A percentile compares a stretch with the other conserved stretches of the same genome.
These are phyloP conservation scores for Ephestia elutella DNA, from an alignment of 1,140 invertebrate species.

Conservation along the genomic window DNA sequence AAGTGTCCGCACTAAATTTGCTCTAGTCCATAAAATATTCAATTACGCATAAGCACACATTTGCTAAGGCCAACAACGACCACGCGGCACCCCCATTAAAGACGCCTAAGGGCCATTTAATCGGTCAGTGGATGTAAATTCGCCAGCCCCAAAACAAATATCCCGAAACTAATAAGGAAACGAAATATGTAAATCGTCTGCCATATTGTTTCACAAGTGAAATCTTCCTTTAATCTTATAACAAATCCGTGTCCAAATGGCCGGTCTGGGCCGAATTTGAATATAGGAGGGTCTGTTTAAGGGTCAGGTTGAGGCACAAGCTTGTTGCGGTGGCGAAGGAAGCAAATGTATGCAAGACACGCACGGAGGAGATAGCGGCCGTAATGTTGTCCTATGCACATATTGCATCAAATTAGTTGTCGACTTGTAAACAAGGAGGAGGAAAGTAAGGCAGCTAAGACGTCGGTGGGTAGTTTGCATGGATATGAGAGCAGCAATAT, in stretches of 20 bases:
- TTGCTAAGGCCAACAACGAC: constrained; percentile 71
- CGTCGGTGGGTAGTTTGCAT: constrained; percentile 69
- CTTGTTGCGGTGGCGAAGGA: constrained; percentile 45
- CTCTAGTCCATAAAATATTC: constrained; percentile 70
- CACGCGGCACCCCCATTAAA: constrained; percentile 73
- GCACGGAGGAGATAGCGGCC: constrained; percentile 64
- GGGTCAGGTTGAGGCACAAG: constrained; percentile 50
- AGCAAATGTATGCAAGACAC: constrained; percentile 70
- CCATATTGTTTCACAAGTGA: constrained; percentile 75
- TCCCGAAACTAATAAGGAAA: constrained; percentile 74
- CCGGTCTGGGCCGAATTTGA: constrained; percentile 67
- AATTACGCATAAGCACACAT: constrained; percentile 73
- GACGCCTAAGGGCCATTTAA: constrained; percentile 74
- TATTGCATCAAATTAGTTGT: constrained; percentile 76
- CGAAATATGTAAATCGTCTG: constrained; percentile 74
- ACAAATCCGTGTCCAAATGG: constrained; percentile 75
- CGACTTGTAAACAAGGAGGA: constrained; percentile 70
- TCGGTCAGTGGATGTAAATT: constrained; percentile 74
- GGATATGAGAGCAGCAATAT: constrained; percentile 71
- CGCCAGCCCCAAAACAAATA: constrained; percentile 70
- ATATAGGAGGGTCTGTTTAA: constrained; percentile 68
- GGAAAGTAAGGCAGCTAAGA: constrained; percentile 68
- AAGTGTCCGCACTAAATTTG: constrained; percentile 59
- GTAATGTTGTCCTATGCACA: constrained; percentile 73
- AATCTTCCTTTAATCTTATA: constrained; percentile 77